A percentile compares a stretch with the other conserved stretches of the same genome.
phyloP scores from a whole-genome alignment of 2,888 invertebrate genomes.

The Meandrusa payeni region DNA sequence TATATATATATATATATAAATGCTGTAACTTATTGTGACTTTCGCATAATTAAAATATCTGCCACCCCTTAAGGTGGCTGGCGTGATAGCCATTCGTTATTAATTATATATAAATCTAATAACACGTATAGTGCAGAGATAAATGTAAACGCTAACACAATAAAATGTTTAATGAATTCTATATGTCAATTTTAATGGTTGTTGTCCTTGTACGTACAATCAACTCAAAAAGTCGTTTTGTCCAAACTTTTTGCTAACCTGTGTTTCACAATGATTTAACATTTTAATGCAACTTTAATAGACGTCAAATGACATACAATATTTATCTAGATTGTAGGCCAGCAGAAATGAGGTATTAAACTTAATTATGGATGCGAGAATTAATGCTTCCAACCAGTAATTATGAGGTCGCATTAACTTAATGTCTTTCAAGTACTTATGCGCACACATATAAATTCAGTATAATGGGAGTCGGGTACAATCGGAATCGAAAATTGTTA shows the following conservation, averaged over 20 bases:
- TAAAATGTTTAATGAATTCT: too few species aligned
- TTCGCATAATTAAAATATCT: too few species aligned
- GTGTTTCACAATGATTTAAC: conserved; percentile 49
- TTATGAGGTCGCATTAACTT: conserved; percentile 79
- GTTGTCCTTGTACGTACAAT: conserved; percentile 3
- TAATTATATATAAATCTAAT: too few species aligned
- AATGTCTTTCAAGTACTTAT: conserved; percentile 68
- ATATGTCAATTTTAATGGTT: conserved; percentile 3
- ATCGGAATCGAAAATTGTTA: conserved; percentile 33
- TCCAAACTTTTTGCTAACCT: conserved; percentile 21
- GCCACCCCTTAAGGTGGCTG: too few species aligned
- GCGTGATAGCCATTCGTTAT: too few species aligned
- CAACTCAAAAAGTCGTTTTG: conserved; percentile 5
- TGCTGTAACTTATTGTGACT: too few species aligned
- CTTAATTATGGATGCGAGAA: conserved; percentile 79
- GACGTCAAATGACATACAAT: conserved; percentile 62
- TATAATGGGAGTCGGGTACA: conserved; percentile 38
- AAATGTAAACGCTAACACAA: too few species aligned
- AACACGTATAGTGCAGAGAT: too few species aligned
- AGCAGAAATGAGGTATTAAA: conserved; percentile 76
- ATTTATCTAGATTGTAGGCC: conserved; percentile 76
- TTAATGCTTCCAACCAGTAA: conserved; percentile 76
- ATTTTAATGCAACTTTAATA: conserved; percentile 67
- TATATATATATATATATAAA: too few species aligned
- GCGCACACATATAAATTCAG: conserved; percentile 36